phyloP scores from a whole-genome alignment of 2,888 invertebrate genomes.

The Lithophane semibrunnea region DNA sequence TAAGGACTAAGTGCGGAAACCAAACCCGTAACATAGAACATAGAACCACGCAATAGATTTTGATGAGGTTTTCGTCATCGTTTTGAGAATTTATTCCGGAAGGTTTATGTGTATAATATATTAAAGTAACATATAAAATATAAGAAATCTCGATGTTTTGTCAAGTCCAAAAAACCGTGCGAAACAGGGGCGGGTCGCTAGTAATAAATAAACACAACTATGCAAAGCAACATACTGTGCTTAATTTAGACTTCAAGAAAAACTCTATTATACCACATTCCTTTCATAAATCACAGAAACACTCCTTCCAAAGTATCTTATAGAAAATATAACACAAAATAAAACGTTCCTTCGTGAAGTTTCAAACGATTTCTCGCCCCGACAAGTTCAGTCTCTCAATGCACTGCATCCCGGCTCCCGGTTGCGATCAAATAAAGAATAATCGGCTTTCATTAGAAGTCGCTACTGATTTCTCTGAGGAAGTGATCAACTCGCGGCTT shows the following conservation, averaged over 20 bases:
- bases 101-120: too few species aligned
- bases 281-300: constrained; percentile 1
- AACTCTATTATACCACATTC: neutral
- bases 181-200: too few species aligned
- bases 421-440: constrained; percentile 71
- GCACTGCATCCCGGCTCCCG: constrained; percentile 59
- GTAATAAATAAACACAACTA: too few species aligned
- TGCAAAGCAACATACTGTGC: neutral
- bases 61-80: too few species aligned
- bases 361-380: constrained; percentile 62
- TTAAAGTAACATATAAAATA: too few species aligned
- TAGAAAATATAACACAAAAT: constrained; percentile 43
- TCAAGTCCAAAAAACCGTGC: too few species aligned
- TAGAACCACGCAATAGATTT: too few species aligned
- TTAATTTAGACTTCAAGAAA: too few species aligned
- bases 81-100: too few species aligned
- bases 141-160: too few species aligned
- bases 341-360: constrained; percentile 45
- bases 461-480: constrained; percentile 74
- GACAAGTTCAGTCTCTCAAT: constrained; percentile 58
- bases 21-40: too few species aligned
- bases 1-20: too few species aligned
- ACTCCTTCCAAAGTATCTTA: constrained; percentile 5
- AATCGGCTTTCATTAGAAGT: constrained; percentile 78
- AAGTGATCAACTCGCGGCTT: constrained; percentile 71